Percentiles rank a stretch among this genome's conserved stretches.
Conservation (phyloP, 2,797 vertebrate species). For the Staurois parvus region DNA sequence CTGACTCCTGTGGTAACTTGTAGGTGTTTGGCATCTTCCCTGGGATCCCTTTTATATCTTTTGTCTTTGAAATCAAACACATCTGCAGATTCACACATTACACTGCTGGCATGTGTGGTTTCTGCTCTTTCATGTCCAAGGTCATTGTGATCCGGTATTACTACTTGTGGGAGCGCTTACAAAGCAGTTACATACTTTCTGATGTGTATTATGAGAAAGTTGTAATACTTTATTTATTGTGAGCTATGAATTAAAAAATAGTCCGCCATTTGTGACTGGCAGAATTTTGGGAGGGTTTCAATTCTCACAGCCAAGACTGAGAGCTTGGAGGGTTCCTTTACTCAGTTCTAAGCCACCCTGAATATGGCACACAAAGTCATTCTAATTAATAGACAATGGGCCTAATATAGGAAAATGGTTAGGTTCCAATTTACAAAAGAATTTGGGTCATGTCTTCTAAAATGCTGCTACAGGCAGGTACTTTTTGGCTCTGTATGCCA, state of each 20-base stretch:
- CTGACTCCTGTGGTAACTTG: constrained; percentile 36
- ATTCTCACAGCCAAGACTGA: not conserved
- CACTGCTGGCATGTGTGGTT: not conserved
- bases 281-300: not conserved
- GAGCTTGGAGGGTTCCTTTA: not conserved
- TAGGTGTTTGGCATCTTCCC: constrained; percentile 22
- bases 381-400: no score
- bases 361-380: not conserved
- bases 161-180: not conserved
- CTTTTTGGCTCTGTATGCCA: no score
- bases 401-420: no score
- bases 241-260: not conserved
- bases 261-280: not conserved
- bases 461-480: no score
- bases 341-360: not conserved
- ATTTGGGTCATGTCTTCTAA: no score
- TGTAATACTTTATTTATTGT: not conserved
- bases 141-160: not conserved
- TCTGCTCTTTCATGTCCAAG: not conserved
- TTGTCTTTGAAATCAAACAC: constrained; percentile 10
- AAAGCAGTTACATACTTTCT: not conserved
- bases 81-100: constrained; percentile 21
- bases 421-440: no score
- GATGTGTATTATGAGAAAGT: not conserved
- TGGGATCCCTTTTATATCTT: constrained; percentile 27